Evolutionary conservation across 2,888 invertebrate species (phyloP), one percentile per base, ranked within the genome.

Genomic region (Eurytoma californica): DNA sequence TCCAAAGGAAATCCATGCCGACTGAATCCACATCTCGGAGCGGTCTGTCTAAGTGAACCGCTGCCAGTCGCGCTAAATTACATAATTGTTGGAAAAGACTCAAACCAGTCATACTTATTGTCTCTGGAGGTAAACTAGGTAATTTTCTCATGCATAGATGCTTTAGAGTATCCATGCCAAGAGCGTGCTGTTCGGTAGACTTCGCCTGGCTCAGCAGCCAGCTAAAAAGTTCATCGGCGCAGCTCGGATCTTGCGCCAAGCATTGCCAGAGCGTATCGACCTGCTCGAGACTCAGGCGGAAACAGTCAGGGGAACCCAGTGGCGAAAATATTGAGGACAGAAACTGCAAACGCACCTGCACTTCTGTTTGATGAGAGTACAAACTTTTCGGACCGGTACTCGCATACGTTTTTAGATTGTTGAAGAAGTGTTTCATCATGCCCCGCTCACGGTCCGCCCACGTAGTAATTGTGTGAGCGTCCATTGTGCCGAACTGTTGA

Each of bases 1-100:
- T 96, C 97, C 98, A 98, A 84, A 98, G 91, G 85, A 97, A 97
- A 90, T 97, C 96, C 96, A 98, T 97, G 16, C 97, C 97, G 16
- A 96, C 93, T 72, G 91, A 91, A 68, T 94, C 93, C 83, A 93
- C 92, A 55, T 90, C 90, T 20, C 88, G 84, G n/a, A 90, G 77
- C 0, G 90, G 89, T 70, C 89, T 85, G 51, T 90, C 90, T 18
- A 90, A 81, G 83, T 95, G 94, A 12, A 94, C 95, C 1, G 95
- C 93, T 47, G 96, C 95, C 88, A 96, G 93, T 67, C 97, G 93
- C 0, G 97, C 96, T 83, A 97, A 91, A 89, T 95, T 96, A 87
- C 97, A 97, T 69, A 98, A 91, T 88, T 98, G 97, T 89, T 98
- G 97, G 88, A 97, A 97, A 53, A 98, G 91, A 84, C 96, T 96